These are phyloP conservation scores for Cheilosia vernalis DNA, from an alignment of 2,888 invertebrate genomes.

Conservation along the genomic window DNA sequence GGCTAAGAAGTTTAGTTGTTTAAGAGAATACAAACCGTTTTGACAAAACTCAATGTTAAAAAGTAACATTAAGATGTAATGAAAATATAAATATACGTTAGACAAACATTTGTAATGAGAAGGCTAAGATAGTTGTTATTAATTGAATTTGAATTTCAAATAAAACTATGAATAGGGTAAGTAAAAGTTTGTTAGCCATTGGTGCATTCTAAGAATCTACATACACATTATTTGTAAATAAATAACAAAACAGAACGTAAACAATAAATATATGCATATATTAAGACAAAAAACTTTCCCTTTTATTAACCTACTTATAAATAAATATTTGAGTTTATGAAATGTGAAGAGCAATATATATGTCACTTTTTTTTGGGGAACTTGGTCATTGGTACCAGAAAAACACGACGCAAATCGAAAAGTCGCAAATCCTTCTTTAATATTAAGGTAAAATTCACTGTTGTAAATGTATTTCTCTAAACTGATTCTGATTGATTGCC, in stretches of 20 bases:
- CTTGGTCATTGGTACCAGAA: no score
- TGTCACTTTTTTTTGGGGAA: no score
- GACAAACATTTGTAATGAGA: constrained; percentile 46
- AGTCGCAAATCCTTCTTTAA: no score
- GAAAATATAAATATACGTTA: constrained; percentile 32
- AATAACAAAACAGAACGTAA: neutral
- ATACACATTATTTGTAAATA: neutral
- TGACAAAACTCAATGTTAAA: constrained; percentile 39
- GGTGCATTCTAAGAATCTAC: constrained; percentile 1
- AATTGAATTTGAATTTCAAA: constrained; percentile 28
- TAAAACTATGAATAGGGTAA: constrained; percentile 2
- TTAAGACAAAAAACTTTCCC: neutral
- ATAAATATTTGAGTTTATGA: no score
- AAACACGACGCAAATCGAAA: no score
- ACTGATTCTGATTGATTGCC: no score
- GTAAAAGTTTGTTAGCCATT: neutral
- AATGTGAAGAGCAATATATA: neutral
- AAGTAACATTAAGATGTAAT: constrained; percentile 55
- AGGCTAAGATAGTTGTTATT: neutral
- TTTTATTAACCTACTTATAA: no score
- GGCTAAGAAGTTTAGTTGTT: constrained; percentile 21
- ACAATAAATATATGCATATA: neutral
- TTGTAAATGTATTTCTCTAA: no score
- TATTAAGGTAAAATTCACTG: no score
- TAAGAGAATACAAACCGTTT: constrained; percentile 51